Conservation (phyloP, 2,797 vertebrate genomes). For the Rhynchotus rufescens region DNA sequence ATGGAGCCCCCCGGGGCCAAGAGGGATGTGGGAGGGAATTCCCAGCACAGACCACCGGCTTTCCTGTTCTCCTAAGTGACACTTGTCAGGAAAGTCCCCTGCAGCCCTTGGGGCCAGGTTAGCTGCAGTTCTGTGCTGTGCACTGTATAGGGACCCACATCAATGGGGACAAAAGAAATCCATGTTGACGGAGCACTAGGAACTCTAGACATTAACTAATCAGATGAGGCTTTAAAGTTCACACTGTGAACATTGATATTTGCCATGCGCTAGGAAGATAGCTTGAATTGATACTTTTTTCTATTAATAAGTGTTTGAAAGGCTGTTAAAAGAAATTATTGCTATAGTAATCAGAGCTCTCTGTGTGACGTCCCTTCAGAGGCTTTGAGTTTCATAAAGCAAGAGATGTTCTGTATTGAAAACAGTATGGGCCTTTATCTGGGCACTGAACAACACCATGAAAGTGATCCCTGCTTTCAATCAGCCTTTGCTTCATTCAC, state of each 20-base stretch:
- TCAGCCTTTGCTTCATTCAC: not conserved
- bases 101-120: not conserved
- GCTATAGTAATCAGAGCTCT: constrained; percentile 75
- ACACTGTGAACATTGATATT: constrained; percentile 43
- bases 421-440: constrained; percentile 56
- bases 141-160: not conserved
- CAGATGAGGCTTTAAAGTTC: constrained; percentile 60
- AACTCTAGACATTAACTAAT: constrained; percentile 41
- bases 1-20: not conserved
- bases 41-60: not conserved
- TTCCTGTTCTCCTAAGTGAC: not conserved
- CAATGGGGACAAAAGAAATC: not conserved
- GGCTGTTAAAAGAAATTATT: constrained; percentile 77
- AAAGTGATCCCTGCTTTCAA: constrained; percentile 38
- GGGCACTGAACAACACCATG: constrained; percentile 19
- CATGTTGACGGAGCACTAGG: not conserved
- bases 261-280: constrained; percentile 57
- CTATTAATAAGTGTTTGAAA: constrained; percentile 74
- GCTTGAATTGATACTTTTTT: constrained; percentile 45
- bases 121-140: not conserved
- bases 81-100: not conserved
- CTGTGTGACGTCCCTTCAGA: constrained; percentile 75
- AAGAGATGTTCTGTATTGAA: constrained; percentile 46
- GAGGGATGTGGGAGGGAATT: not conserved
- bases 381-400: constrained; percentile 37